Evolutionary conservation across 1,140 invertebrate genomes (phyloP), one percentile per base, ranked within the genome.

Genomic region (Episyrphus balteatus): DNA sequence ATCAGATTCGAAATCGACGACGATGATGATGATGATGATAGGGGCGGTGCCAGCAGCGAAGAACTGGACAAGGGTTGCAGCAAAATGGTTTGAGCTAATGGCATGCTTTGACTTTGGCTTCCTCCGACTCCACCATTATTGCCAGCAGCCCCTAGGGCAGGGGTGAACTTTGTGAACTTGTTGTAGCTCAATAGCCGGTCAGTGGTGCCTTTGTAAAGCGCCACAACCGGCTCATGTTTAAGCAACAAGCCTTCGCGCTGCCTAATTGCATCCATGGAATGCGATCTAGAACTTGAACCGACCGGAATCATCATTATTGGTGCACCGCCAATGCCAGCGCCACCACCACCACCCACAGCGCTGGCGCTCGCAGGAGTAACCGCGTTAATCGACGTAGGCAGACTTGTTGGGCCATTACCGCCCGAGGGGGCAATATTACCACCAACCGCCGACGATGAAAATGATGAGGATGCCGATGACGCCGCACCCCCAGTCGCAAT

Each of bases 51-150:
- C 11, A 49, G 30, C 6, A 64, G 40, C 11, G 59, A 62, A 46
- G 62, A 62, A 51, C 62, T 65, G 11, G 62, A 65, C 17, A 65
- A 65, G 12, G 62, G 62, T 44, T 65, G 62, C 33, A 65, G 62
- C 11, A 65, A 47, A 34, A 65, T 26, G 0, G 62, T 37, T 49
- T 65, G 62, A 8, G 21, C 3, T 26, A 26, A 26, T 26, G 21
- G 21, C 21, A 26, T 26, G 21, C 8, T 26, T 26, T 26, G 21
- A 26, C 21, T 26, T 26, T 26, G 21, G 21, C 21, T 26, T 26
- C 21, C 21, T 26, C 21, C 21, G 21, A n/a, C n/a, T n/a, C n/a
- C n/a, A n/a, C n/a, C n/a, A n/a, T n/a, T n/a, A n/a, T n/a, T n/a
- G 26, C 61, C 59, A 15, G 53, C 52, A 13, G 54, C 52, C 8